Evolutionary conservation across 1,140 invertebrate genomes (phyloP).

Genomic region (Scylla paramamosain): DNA sequence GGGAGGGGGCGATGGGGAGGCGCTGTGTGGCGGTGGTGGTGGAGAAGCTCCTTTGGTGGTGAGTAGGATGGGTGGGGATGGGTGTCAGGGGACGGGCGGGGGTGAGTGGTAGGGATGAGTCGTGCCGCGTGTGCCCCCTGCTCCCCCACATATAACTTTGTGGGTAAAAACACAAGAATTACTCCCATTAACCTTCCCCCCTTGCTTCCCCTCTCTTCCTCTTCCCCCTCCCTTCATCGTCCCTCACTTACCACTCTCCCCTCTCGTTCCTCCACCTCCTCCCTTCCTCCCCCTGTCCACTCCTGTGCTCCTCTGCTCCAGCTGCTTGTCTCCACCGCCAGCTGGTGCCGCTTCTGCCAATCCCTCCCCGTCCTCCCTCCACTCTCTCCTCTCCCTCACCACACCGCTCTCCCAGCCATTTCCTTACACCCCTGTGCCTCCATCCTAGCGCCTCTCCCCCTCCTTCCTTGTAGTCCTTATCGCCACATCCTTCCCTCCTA

Average conservation of each 20-base stretch:
- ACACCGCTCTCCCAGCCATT: background rate
- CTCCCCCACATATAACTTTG: slow-evolving; percentile 19
- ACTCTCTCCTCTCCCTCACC: background rate
- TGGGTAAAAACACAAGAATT: slow-evolving; percentile 15
- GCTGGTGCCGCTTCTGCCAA: background rate
- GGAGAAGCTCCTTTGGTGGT: too few relatives aligned
- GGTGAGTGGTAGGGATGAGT: background rate
- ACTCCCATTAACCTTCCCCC: background rate
- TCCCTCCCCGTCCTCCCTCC: background rate
- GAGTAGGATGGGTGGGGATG: too few relatives aligned
- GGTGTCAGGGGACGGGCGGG: too few relatives aligned
- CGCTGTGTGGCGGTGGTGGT: too few relatives aligned
- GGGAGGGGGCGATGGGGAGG: background rate
- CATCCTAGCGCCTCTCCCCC: background rate
- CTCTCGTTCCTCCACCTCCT: background rate
- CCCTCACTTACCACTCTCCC: background rate
- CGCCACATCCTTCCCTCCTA: too few relatives aligned
- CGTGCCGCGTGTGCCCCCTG: background rate
- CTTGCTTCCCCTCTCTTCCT: background rate
- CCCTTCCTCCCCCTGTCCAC: background rate
- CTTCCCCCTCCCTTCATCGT: background rate
- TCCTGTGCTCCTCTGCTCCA: background rate
- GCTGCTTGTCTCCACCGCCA: slow-evolving; percentile 30
- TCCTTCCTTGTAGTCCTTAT: background rate
- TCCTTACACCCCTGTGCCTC: too few relatives aligned